These are phyloP conservation scores for Acanthurus lineatus DNA, from an alignment of 2,797 vertebrate genomes.

Conservation along the genomic window DNA sequence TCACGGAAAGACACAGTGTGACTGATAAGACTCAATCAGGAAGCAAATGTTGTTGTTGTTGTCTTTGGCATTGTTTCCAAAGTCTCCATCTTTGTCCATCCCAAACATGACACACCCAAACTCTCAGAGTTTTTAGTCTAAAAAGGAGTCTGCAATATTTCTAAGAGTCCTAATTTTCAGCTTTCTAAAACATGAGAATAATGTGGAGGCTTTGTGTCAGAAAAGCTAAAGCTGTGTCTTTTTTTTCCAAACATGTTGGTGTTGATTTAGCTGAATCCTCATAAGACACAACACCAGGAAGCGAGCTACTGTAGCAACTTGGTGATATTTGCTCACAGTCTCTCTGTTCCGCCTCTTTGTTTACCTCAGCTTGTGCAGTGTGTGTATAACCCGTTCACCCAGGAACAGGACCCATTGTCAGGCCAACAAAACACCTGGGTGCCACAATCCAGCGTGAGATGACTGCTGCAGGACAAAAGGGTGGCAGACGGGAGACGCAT, in stretches of 20 bases:
- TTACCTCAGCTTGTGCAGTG: constrained; percentile 59
- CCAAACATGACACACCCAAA: too few species aligned
- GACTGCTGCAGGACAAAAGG: not conserved
- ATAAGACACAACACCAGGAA: constrained; percentile 3
- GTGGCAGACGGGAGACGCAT: constrained; percentile 16
- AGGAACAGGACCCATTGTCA: constrained; percentile 54
- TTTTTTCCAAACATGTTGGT: too few species aligned
- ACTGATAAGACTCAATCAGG: not conserved
- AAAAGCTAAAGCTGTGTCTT: too few species aligned
- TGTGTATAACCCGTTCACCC: constrained; percentile 50
- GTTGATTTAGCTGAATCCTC: not conserved
- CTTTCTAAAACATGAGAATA: too few species aligned
- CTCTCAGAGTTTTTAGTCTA: too few species aligned
- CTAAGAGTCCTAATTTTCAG: too few species aligned
- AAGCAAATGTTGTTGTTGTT: not conserved
- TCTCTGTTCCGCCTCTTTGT: constrained; percentile 42
- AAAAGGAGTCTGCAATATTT: too few species aligned
- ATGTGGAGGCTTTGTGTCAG: too few species aligned
- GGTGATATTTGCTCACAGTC: constrained; percentile 62
- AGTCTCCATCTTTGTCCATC: too few species aligned
- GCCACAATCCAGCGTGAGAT: constrained; percentile 52
- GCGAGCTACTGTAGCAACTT: constrained; percentile 9
- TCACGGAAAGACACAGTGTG: too few species aligned
- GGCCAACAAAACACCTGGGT: constrained; percentile 69
- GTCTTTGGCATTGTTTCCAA: too few species aligned